Percentiles rank a stretch among this genome's conserved stretches.
Evolutionary conservation across 64 coral and sea anemone genomes (phyloP).

Genomic region (Porites australiensis): DNA sequence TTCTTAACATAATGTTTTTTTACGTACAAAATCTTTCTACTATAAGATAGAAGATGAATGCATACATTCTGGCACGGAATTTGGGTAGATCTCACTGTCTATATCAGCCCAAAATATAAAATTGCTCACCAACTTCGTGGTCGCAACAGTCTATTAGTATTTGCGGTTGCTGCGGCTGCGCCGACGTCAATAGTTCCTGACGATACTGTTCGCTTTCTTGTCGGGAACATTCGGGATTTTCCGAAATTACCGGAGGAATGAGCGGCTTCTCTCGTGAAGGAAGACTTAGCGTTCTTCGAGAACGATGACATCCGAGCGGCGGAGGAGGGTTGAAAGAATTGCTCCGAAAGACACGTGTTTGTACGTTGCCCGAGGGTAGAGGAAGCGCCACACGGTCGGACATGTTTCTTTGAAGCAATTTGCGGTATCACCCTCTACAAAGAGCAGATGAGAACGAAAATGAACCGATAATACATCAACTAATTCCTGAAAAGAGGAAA

Average conservation of each 20-base stretch:
- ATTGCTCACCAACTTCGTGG: not conserved
- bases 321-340: constrained; percentile 66
- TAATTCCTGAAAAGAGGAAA: too few relatives aligned
- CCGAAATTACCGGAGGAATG: constrained; percentile 50
- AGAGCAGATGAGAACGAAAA: not conserved
- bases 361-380: constrained; percentile 6
- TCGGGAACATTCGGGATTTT: constrained; percentile 19
- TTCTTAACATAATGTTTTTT: too few relatives aligned
- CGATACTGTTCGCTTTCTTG: not conserved
- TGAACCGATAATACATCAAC: too few relatives aligned
- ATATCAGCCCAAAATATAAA: too few relatives aligned
- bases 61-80: too few relatives aligned
- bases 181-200: not conserved
- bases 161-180: not conserved
- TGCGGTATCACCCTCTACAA: not conserved
- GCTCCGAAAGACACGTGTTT: constrained; percentile 52
- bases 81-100: too few relatives aligned
- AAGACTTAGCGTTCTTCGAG: constrained; percentile 71
- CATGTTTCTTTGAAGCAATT: not conserved
- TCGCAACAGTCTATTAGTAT: not conserved
- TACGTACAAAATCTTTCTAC: too few relatives aligned
- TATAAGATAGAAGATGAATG: too few relatives aligned
- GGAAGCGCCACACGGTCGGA: constrained; percentile 39
- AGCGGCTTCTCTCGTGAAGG: constrained; percentile 70
- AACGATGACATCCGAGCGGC: constrained; percentile 44